Conservation (phyloP, 1,140 invertebrate genomes). For the Sycophaga agraensis region DNA sequence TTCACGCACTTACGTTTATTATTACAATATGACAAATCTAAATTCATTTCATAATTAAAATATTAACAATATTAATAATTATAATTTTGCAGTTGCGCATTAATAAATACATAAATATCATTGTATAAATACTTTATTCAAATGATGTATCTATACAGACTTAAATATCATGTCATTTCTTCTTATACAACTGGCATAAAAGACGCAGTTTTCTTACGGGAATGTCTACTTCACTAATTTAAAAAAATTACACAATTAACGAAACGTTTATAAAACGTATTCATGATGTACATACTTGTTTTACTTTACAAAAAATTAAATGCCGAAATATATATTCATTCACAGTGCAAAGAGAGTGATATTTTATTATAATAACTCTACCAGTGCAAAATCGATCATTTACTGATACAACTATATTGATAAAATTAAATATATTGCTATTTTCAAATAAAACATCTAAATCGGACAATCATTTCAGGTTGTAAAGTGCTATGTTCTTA, state of each 20-base stretch:
- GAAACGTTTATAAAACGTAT: conserved; percentile 20
- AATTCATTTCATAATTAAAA: not conserved
- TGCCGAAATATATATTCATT: not conserved
- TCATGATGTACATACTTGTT: too few species aligned
- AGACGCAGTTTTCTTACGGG: not conserved
- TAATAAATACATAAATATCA: conserved; percentile 1
- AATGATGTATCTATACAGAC: conserved; percentile 7
- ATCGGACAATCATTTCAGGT: too few species aligned
- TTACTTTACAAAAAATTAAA: not conserved
- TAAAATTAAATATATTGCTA: not conserved
- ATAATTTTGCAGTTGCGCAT: not conserved
- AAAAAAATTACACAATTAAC: not conserved
- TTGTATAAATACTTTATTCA: conserved; percentile 11
- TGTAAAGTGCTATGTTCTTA: not conserved
- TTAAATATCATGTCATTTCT: conserved; percentile 12
- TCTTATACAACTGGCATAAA: not conserved
- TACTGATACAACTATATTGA: not conserved
- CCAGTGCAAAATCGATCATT: too few species aligned
- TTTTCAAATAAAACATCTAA: too few species aligned
- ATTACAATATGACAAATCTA: too few species aligned
- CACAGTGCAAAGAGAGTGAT: too few species aligned
- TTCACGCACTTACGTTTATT: too few species aligned
- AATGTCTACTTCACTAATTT: conserved; percentile 1
- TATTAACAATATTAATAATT: too few species aligned
- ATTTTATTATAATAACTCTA: too few species aligned